Percentiles rank a stretch among this genome's conserved stretches.
Conservation (phyloP, 1,140 invertebrate genomes). For the Octopus sinensis region DNA sequence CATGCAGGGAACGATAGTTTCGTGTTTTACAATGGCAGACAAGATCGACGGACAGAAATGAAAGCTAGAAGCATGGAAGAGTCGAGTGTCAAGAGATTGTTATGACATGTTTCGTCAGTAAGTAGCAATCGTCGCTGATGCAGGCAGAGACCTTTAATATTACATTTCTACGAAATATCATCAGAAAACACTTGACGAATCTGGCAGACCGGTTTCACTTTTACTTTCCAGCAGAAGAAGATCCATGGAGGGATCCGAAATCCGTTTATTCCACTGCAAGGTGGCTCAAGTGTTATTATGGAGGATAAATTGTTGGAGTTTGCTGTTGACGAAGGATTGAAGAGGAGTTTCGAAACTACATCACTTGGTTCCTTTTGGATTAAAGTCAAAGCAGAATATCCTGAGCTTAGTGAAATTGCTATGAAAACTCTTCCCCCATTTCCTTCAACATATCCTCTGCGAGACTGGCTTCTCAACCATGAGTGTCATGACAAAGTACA, state of each 20-base stretch:
- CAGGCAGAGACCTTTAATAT: neutral
- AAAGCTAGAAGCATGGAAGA: slow-evolving; percentile 10
- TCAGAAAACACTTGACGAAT: neutral
- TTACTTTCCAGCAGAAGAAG: neutral
- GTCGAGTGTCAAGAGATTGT: neutral
- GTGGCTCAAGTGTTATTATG: neutral
- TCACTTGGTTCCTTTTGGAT: neutral
- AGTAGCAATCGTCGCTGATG: neutral
- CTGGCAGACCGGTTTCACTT: slow-evolving; percentile 1
- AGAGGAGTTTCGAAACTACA: slow-evolving; percentile 8
- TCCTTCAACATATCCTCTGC: neutral
- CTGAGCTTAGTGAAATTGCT: slow-evolving; percentile 12
- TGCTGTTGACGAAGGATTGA: neutral
- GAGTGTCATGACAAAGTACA: too few relatives aligned
- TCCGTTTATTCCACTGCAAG: neutral
- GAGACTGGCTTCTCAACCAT: too few relatives aligned
- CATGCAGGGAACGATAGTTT: neutral
- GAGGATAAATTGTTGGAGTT: slow-evolving; percentile 7
- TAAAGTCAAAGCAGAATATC: slow-evolving; percentile 10
- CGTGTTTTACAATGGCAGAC: neutral
- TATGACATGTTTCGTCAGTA: neutral
- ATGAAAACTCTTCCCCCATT: neutral
- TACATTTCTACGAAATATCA: slow-evolving; percentile 1
- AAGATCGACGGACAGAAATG: slow-evolving; percentile 9
- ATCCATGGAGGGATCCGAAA: neutral